Evolutionary conservation across 1,140 invertebrate genomes (phyloP), one percentile per base, ranked within the genome.

Genomic region (Vanessa tameamea): DNA sequence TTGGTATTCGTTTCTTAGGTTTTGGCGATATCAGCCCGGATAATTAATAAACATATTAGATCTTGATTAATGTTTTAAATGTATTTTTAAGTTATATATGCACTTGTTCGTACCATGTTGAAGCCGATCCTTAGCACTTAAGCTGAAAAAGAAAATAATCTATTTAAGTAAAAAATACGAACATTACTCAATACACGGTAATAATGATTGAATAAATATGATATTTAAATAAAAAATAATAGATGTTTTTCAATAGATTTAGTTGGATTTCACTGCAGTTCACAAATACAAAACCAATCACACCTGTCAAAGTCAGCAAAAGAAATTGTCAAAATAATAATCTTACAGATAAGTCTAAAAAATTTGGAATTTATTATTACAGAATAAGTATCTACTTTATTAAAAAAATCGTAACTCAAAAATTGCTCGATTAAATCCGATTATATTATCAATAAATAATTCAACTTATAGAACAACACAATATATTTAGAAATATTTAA

Each of bases 221-320:
- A 13, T 26, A n/a, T 9, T 48, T 51, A 53, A 53, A 16, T 5
- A 47, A n/a, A 37, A 51, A 43, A 37, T 43, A 31, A 53, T 53
- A 37, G 47, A 12, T 6, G 47, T 61, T 53, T 50, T 50, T 31
- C 8, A 16, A 43, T 48, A 8, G 78, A 86, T 85, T 83, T 64
- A 69, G 26, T 50, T 3, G 47, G 86, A 87, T 87, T 82, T 81
- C 47, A 63, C 15, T 16, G 15, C 63, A 63, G 57, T 72, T 55
- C 26, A 59, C 14, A 68, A 75, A 71, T 68, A 76, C 59, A 61
- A 26, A 75, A 76, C 72, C 61, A 51, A 53, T 70, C 83, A 72
- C 72, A 89, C 85, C 87, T 87, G 80, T 85, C 84, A 89, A 85
- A 82, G 69, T 79, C 76, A 76, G 64, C 57, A 83, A 88, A 85